A percentile compares a stretch with the other conserved stretches of the same genome.
Evolutionary conservation across 2,888 invertebrate genomes (phyloP).

Genomic region (Lasioglossum villosulum): DNA sequence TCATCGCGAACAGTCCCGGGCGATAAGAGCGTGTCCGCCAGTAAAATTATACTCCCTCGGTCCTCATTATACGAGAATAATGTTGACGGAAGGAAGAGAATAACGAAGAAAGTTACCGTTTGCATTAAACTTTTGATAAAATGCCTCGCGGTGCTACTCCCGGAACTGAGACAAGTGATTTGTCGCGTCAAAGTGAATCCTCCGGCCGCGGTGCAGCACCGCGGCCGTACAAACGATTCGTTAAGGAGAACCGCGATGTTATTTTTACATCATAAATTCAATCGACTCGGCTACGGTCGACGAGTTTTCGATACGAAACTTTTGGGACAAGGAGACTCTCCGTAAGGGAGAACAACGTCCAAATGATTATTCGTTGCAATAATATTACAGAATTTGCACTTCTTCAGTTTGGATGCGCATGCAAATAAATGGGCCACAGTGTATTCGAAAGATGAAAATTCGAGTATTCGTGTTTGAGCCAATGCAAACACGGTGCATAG

Average conservation of each 20-base stretch:
- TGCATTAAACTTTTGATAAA: slow-evolving; percentile 74
- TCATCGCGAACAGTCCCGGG: slow-evolving; percentile 55
- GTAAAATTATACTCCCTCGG: slow-evolving; percentile 74
- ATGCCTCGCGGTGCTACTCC: slow-evolving; percentile 53
- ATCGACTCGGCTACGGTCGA: slow-evolving; percentile 26
- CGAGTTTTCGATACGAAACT: slow-evolving; percentile 1
- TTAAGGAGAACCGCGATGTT: slow-evolving; percentile 40
- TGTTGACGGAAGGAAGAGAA: slow-evolving; percentile 78
- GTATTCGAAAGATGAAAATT: too few species aligned
- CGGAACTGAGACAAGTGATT: slow-evolving; percentile 62
- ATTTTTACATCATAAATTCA: slow-evolving; percentile 55
- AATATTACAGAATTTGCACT: too few species aligned
- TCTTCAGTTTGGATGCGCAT: too few species aligned
- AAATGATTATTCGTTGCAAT: background rate
- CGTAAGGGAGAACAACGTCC: background rate
- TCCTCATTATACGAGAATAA: slow-evolving; percentile 80
- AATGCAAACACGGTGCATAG: too few species aligned
- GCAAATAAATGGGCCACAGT: too few species aligned
- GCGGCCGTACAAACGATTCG: slow-evolving; percentile 51
- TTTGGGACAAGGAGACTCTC: background rate
- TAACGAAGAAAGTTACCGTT: slow-evolving; percentile 79
- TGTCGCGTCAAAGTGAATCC: slow-evolving; percentile 64
- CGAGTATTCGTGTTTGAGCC: too few species aligned
- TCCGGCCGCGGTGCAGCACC: slow-evolving; percentile 23
- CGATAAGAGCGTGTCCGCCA: slow-evolving; percentile 62